These are phyloP conservation scores for Aphidius gifuensis DNA, from an alignment of 1,140 invertebrate species.

Conservation along the genomic window DNA sequence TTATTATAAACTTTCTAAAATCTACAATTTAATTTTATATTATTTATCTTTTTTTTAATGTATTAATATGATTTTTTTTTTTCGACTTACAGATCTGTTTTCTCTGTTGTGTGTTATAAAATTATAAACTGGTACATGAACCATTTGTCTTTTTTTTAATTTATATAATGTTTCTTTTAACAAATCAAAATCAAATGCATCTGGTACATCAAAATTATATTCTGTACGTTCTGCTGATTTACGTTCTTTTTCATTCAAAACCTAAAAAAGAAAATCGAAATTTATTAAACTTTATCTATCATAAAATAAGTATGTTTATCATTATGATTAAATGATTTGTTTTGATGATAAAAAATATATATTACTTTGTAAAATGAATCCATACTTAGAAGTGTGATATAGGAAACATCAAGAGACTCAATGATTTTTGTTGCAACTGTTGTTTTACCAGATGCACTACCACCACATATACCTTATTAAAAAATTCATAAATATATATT, in stretches of 20 bases:
- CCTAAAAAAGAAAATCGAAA: slow-evolving; percentile 55
- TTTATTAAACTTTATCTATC: not conserved
- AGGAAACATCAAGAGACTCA: slow-evolving; percentile 93
- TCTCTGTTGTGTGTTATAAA: slow-evolving; percentile 94
- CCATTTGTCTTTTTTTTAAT: slow-evolving; percentile 92
- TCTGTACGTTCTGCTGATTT: slow-evolving; percentile 82
- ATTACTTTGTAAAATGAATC: slow-evolving; percentile 98
- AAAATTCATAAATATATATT: not conserved
- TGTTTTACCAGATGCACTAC: slow-evolving; percentile 97
- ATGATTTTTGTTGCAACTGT: slow-evolving; percentile 98
- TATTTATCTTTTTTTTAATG: no score
- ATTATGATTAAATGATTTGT: no score
- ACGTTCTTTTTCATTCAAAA: slow-evolving; percentile 90
- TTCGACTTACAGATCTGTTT: slow-evolving; percentile 68
- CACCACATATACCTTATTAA: slow-evolving; percentile 88
- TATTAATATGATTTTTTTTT: slow-evolving; percentile 4
- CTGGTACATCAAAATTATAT: slow-evolving; percentile 99
- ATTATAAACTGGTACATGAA: slow-evolving; percentile 96
- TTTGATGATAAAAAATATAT: not conserved
- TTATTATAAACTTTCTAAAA: no score
- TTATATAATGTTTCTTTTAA: slow-evolving; percentile 80
- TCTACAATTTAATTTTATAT: not conserved
- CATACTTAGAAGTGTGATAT: slow-evolving; percentile 98
- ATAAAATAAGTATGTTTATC: no score
- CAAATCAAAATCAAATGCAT: slow-evolving; percentile 97